phyloP scores from a whole-genome alignment of 2,113 vertebrate genomes.

The Nestor notabilis region DNA sequence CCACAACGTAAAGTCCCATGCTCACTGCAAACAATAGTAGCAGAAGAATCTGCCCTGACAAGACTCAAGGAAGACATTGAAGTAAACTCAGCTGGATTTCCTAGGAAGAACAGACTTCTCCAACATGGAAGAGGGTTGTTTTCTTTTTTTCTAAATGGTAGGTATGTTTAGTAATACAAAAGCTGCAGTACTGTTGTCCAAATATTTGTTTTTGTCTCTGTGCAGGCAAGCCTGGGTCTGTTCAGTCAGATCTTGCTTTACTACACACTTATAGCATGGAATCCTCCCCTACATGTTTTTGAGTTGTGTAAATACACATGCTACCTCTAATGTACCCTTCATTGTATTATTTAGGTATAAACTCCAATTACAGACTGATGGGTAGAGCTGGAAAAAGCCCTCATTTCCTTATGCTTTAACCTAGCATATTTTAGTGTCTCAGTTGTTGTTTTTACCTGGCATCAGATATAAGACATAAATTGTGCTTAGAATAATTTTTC shows the following conservation, averaged over 20 bases:
- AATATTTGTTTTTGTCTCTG: conserved; percentile 46
- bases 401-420: not conserved
- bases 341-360: not conserved
- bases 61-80: conserved; percentile 8
- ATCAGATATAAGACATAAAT: not conserved
- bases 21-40: not conserved
- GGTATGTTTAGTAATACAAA: conserved; percentile 42
- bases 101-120: not conserved
- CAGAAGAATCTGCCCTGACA: conserved; percentile 22
- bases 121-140: not conserved
- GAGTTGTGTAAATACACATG: not conserved
- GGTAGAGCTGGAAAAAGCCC: not conserved
- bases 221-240: conserved; percentile 1
- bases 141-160: not conserved
- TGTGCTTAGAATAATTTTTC: not conserved
- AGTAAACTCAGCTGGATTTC: conserved; percentile 8
- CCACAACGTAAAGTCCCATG: not conserved
- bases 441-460: not conserved
- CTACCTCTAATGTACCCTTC: not conserved
- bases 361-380: not conserved
- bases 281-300: not conserved
- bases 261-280: not conserved
- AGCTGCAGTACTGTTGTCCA: not conserved
- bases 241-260: not conserved
- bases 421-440: not conserved